Evolutionary conservation across 2,797 vertebrate genomes (phyloP), one percentile per base, ranked within the genome.

Genomic region (Lagodon rhomboides): DNA sequence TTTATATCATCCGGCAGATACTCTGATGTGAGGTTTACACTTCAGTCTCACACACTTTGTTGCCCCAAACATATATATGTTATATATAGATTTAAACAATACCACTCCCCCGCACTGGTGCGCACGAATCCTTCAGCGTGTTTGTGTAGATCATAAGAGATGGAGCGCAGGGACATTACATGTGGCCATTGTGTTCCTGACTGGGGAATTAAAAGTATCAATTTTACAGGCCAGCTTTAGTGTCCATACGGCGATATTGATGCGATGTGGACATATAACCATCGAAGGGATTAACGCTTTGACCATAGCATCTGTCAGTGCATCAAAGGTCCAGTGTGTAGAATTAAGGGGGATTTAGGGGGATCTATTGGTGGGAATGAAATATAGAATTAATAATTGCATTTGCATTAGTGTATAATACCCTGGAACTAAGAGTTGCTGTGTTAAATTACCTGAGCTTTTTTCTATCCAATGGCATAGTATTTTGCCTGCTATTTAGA

Each of bases 221-320:
- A 13, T 54, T 51, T 68, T 61, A 49, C 55, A 50, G 49, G 18
- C 60, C 38, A 38, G 67, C 51, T 69, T 20, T 13, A 53, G 5
- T 50, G 71, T 65, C 54, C 23, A 34, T 75, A 61, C 75, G 47
- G 71, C 16, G 72, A 49, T 23, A 53, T 10, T 77, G 38, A 67
- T 69, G 47, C 43, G 56, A 20, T 41, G 62, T 41, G 23, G 60
- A 76, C 34, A 38, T 61, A 71, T 60, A n/a, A 69, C 27, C 49
- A 20, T 41, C 11, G 12, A 44, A 23, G 30, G 38, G 54, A 75
- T 84, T 77, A 80, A 73, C 61, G 54, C 25, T 11, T 3, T 56
- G 58, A 77, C 68, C 69, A 49, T 12, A 16, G 34, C 18, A 73
- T 73, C 73, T 56, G 49, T 47, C 58, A 54, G 50, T 47, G 55